Conservation (phyloP, 2,888 invertebrate genomes). For the Noctua fimbriata region DNA sequence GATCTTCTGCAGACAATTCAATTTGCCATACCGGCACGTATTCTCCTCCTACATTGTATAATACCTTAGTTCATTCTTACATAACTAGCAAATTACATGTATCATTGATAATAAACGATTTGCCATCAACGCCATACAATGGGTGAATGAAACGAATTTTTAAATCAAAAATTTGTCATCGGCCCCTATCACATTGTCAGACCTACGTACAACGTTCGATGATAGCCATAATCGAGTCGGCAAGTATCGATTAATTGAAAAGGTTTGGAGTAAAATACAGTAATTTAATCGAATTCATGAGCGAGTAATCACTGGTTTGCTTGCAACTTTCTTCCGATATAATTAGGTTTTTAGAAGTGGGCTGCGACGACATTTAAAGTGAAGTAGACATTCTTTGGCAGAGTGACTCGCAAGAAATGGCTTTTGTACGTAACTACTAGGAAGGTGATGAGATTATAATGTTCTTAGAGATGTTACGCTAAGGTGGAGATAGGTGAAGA, state of each 20-base stretch:
- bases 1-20: slow-evolving; percentile 53
- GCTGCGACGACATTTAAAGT: slow-evolving; percentile 76
- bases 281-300: slow-evolving; percentile 77
- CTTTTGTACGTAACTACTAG: slow-evolving; percentile 58
- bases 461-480: slow-evolving; percentile 7
- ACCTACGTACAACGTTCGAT: slow-evolving; percentile 37
- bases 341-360: slow-evolving; percentile 77
- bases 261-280: slow-evolving; percentile 75
- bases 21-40: slow-evolving; percentile 52
- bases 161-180: slow-evolving; percentile 73
- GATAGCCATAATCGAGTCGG: slow-evolving; percentile 73
- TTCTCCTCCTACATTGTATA: slow-evolving; percentile 48
- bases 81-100: slow-evolving; percentile 61
- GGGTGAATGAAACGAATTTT: slow-evolving; percentile 67
- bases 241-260: slow-evolving; percentile 73
- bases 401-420: slow-evolving; percentile 54
- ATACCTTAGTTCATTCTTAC: slow-evolving; percentile 54
- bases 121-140: slow-evolving; percentile 67
- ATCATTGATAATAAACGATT: slow-evolving; percentile 61
- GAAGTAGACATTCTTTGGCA: slow-evolving; percentile 74
- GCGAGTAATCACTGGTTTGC: slow-evolving; percentile 75
- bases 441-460: slow-evolving; percentile 58
- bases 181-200: slow-evolving; percentile 73
- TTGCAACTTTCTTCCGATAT: slow-evolving; percentile 74
- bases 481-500: neutral